These are phyloP conservation scores for Nerophis lumbriciformis DNA, from an alignment of 2,113 vertebrate genomes.

Conservation along the genomic window DNA sequence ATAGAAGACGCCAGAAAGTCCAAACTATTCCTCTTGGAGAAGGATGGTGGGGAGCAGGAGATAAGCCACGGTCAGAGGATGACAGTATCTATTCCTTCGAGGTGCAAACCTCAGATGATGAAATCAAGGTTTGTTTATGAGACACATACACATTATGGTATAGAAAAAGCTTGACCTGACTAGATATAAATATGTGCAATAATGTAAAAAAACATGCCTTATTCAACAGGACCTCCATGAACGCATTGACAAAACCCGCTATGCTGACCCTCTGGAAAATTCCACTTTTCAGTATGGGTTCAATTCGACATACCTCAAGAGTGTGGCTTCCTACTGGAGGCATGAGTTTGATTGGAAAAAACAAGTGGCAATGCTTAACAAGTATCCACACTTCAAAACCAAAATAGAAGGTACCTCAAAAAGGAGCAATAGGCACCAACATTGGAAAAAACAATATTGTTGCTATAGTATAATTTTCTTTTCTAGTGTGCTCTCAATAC, in stretches of 20 bases:
- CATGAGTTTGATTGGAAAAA: conserved; percentile 81
- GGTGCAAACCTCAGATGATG: conserved; percentile 72
- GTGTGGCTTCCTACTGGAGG: conserved; percentile 82
- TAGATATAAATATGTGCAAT: not conserved
- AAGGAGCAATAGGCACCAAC: not conserved
- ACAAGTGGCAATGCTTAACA: conserved; percentile 80
- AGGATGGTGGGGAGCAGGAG: conserved; percentile 81
- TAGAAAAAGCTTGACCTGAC: not conserved
- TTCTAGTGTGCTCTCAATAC: not conserved
- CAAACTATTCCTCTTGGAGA: conserved; percentile 75
- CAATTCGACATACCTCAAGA: conserved; percentile 74
- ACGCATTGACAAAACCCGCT: conserved; percentile 76
- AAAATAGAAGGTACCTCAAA: conserved; percentile 80
- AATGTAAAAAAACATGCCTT: not conserved
- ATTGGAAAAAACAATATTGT: not conserved
- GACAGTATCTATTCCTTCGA: conserved; percentile 65
- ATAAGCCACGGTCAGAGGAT: conserved; percentile 65
- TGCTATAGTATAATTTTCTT: too few species aligned
- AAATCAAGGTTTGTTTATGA: conserved; percentile 67
- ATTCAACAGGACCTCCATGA: conserved; percentile 74
- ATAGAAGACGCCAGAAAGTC: conserved; percentile 46
- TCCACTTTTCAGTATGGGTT: conserved; percentile 80
- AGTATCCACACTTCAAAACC: conserved; percentile 83
- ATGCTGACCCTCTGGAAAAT: conserved; percentile 70
- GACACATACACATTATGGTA: not conserved